These are phyloP conservation scores for Drosophila lacteicornis DNA, from an alignment of 1,140 invertebrate genomes.

Conservation along the genomic window DNA sequence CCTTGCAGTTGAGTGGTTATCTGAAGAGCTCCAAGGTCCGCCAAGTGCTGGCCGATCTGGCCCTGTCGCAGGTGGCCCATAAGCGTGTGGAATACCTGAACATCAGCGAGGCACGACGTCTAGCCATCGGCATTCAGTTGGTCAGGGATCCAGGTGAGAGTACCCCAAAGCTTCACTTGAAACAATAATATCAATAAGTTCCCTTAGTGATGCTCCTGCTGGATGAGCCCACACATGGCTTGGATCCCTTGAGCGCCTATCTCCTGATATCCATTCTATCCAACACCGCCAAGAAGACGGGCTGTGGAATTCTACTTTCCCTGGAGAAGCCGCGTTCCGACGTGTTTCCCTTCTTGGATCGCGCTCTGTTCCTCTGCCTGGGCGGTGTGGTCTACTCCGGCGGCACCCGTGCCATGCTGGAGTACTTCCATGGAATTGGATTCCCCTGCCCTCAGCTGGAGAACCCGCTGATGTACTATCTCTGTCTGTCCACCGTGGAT, in stretches of 20 bases:
- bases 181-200: too few relatives aligned
- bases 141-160: constrained; percentile 91
- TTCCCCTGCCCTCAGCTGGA: constrained; percentile 97
- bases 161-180: constrained; percentile 80
- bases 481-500: constrained; percentile 96
- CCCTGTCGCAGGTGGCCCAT: constrained; percentile 93
- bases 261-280: constrained; percentile 96
- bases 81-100: constrained; percentile 92
- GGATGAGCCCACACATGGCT: constrained; percentile 95
- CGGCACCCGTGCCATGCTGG: constrained; percentile 94
- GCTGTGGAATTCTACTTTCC: constrained; percentile 94
- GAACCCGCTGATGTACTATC: constrained; percentile 97
- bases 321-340: constrained; percentile 97
- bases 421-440: constrained; percentile 95
- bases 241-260: constrained; percentile 96
- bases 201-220: constrained; percentile 91
- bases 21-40: constrained; percentile 90
- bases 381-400: constrained; percentile 96
- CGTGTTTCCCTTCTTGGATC: constrained; percentile 95
- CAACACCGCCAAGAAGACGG: constrained; percentile 95
- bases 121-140: constrained; percentile 94
- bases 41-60: constrained; percentile 95
- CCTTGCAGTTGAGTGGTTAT: constrained; percentile 88
- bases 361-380: constrained; percentile 91
- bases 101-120: constrained; percentile 92